A percentile compares a stretch with the other conserved stretches of the same genome.
Evolutionary conservation across 2,113 vertebrate species (phyloP).

Genomic region (Oreochromis tanganicae): DNA sequence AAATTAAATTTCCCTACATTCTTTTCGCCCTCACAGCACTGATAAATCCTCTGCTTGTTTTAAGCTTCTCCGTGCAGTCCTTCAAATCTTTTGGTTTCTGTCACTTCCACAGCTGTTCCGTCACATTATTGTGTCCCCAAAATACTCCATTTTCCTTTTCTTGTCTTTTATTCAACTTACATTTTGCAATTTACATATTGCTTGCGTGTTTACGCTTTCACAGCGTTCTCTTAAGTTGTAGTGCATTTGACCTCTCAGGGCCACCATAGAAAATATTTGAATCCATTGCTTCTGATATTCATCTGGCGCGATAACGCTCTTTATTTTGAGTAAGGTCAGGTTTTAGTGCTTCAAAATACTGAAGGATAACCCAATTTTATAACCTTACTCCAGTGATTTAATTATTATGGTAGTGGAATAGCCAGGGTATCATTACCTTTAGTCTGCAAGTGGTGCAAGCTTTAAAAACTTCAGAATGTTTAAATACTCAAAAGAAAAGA

Average conservation of each 20-base stretch:
- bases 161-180: background rate
- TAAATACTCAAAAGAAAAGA: background rate
- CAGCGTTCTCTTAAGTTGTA: background rate
- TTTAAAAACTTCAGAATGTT: background rate
- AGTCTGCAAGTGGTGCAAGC: background rate
- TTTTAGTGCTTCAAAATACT: background rate
- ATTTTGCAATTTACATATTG: background rate
- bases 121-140: background rate
- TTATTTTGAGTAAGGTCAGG: background rate
- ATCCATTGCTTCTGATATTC: background rate
- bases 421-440: background rate
- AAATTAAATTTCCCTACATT: background rate
- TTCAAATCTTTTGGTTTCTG: background rate
- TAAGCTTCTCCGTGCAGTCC: background rate
- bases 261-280: background rate
- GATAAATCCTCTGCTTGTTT: background rate
- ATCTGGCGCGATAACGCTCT: background rate
- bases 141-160: background rate
- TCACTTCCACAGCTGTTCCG: background rate
- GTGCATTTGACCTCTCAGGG: background rate
- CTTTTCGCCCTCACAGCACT: background rate
- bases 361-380: background rate
- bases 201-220: background rate
- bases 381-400: background rate
- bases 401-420: background rate